These are phyloP conservation scores for Drosophila nikananu DNA, from an alignment of 1,140 invertebrate genomes.

Conservation along the genomic window DNA sequence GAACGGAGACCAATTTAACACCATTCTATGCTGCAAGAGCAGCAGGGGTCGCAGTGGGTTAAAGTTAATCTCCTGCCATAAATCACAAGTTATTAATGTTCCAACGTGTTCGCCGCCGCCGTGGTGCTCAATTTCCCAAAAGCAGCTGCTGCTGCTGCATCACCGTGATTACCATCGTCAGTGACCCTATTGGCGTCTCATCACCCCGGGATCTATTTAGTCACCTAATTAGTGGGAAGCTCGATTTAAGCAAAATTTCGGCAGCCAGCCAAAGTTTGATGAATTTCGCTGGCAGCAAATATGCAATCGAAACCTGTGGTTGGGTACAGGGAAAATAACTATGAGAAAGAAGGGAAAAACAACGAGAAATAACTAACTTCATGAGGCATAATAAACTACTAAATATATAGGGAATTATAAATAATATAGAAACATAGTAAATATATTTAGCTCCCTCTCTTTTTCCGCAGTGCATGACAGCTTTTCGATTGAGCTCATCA, in stretches of 20 bases:
- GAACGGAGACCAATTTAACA: conserved; percentile 65
- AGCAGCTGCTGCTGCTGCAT: conserved; percentile 33
- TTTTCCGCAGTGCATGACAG: background rate
- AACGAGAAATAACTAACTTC: background rate
- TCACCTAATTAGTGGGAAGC: conserved; percentile 61
- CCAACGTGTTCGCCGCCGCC: conserved; percentile 53
- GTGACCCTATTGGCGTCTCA: conserved; percentile 45
- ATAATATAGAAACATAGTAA: background rate
- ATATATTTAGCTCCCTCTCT: background rate
- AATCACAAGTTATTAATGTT: conserved; percentile 79
- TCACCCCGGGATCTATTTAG: conserved; percentile 39
- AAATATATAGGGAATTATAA: too few species aligned
- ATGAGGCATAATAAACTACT: too few species aligned
- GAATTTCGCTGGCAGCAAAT: conserved; percentile 15
- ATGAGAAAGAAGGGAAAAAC: background rate
- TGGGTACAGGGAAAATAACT: conserved; percentile 20
- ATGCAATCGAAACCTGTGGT: conserved; percentile 1
- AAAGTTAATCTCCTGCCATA: conserved; percentile 56
- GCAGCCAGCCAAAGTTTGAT: conserved; percentile 10
- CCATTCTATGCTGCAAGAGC: conserved; percentile 32
- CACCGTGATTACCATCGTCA: conserved; percentile 28
- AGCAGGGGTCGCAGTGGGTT: conserved; percentile 16
- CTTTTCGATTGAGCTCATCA: conserved; percentile 21
- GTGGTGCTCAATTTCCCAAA: conserved; percentile 57
- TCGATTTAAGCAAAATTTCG: conserved; percentile 28